phyloP scores from a whole-genome alignment of 2,888 invertebrate genomes.

The Campoletis raptor region DNA sequence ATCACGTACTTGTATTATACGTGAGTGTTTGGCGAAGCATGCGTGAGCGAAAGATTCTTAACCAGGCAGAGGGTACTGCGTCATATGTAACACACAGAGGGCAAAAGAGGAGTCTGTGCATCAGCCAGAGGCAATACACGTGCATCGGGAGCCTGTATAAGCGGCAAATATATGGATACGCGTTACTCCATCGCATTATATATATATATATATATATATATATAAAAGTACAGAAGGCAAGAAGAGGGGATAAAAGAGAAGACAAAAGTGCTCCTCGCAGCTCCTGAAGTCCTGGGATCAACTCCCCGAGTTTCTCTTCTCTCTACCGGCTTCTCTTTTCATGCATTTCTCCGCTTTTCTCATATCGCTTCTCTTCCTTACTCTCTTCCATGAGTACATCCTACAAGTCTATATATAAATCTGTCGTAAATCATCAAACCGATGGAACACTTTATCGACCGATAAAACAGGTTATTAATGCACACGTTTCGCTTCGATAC shows the following conservation, averaged over 20 bases:
- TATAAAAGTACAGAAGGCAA: not conserved
- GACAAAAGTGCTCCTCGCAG: constrained; percentile 37
- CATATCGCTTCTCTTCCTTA: constrained; percentile 2
- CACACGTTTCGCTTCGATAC: constrained; percentile 76
- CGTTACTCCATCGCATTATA: constrained; percentile 32
- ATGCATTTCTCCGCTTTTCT: constrained; percentile 2
- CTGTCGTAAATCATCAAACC: constrained; percentile 78
- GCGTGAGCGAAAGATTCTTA: constrained; percentile 21
- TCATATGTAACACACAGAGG: constrained; percentile 28
- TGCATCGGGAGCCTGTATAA: constrained; percentile 58
- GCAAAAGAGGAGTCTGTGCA: constrained; percentile 41
- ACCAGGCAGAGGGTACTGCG: constrained; percentile 4
- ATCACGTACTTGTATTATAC: constrained; percentile 31
- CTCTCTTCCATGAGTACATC: not conserved
- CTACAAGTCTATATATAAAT: constrained; percentile 79
- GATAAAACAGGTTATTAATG: constrained; percentile 81
- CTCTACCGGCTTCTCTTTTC: constrained; percentile 48
- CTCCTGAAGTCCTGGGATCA: constrained; percentile 48
- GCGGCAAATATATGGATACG: constrained; percentile 58
- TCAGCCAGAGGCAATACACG: constrained; percentile 67
- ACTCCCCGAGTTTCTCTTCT: constrained; percentile 39
- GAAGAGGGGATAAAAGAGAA: constrained; percentile 32
- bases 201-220: too few species aligned
- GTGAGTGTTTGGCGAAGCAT: constrained; percentile 18
- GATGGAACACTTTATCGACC: constrained; percentile 79